Conservation (phyloP, 2,888 invertebrate genomes). For the Leptopterna dolabrata region DNA sequence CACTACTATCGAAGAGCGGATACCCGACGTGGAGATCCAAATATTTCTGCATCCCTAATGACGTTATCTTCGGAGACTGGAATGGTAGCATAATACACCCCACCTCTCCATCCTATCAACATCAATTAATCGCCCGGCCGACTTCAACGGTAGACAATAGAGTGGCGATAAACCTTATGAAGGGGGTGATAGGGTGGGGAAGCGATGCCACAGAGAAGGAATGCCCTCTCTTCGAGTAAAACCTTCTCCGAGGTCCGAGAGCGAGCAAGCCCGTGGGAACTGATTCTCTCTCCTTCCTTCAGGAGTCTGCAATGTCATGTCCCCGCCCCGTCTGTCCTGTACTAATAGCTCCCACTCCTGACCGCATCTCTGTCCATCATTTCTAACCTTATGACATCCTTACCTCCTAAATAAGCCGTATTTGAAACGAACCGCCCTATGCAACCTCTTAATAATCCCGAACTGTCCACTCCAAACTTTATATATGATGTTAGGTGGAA, state of each 20-base stretch:
- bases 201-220: constrained; percentile 25
- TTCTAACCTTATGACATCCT: neutral
- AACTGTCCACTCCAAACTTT: neutral
- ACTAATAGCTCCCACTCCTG: neutral
- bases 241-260: neutral
- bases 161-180: constrained; percentile 23
- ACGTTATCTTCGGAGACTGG: neutral
- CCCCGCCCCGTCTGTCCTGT: constrained; percentile 12
- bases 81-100: neutral
- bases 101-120: neutral
- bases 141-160: constrained; percentile 36
- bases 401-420: neutral
- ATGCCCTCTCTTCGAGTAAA: constrained; percentile 22
- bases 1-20: neutral
- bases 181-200: neutral
- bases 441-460: neutral
- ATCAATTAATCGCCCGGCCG: constrained; percentile 44
- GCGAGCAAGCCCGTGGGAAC: constrained; percentile 41
- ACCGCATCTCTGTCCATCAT: neutral
- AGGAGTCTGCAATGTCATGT: constrained; percentile 47
- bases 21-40: neutral
- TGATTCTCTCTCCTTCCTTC: neutral
- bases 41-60: constrained; percentile 16
- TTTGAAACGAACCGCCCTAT: neutral
- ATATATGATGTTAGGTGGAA: too few relatives aligned